These are phyloP conservation scores for Orthonevra nobilis DNA, from an alignment of 2,888 invertebrate species.

Conservation along the genomic window DNA sequence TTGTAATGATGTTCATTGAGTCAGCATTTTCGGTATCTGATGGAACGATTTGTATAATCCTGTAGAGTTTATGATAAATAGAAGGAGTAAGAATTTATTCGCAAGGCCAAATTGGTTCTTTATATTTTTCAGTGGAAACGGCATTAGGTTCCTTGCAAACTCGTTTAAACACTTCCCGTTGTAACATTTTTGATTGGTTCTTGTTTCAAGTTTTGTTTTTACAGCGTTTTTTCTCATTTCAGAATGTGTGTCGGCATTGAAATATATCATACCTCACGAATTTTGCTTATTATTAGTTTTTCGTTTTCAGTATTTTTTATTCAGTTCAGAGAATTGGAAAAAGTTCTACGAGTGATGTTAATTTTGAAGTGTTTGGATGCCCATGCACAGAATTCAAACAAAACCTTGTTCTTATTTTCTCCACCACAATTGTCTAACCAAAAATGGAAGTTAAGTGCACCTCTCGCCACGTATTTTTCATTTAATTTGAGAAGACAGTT, in stretches of 20 bases:
- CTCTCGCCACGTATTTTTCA: constrained; percentile 18
- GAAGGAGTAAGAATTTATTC: too few relatives aligned
- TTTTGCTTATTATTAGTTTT: constrained; percentile 1
- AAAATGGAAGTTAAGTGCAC: too few relatives aligned
- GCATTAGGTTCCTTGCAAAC: neutral
- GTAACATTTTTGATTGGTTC: neutral
- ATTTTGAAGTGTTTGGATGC: constrained; percentile 29
- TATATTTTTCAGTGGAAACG: too few relatives aligned
- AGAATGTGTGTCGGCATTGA: neutral
- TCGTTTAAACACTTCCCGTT: neutral
- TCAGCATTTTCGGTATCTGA: too few relatives aligned
- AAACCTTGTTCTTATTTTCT: constrained; percentile 44
- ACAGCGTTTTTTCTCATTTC: neutral
- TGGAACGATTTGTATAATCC: too few relatives aligned
- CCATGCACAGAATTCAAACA: constrained; percentile 41
- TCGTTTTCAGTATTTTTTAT: constrained; percentile 9
- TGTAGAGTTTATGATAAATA: too few relatives aligned
- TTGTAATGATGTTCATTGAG: too few relatives aligned
- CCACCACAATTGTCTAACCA: constrained; percentile 62
- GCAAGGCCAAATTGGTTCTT: too few relatives aligned
- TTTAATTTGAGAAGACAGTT: constrained; percentile 69
- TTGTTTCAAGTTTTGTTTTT: constrained; percentile 1
- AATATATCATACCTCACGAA: constrained; percentile 9
- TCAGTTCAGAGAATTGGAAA: too few relatives aligned
- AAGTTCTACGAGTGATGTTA: constrained; percentile 49